Base-by-base conservation (phyloP, 2,888 invertebrate genomes). In the Ormyrus rosae region DNA sequence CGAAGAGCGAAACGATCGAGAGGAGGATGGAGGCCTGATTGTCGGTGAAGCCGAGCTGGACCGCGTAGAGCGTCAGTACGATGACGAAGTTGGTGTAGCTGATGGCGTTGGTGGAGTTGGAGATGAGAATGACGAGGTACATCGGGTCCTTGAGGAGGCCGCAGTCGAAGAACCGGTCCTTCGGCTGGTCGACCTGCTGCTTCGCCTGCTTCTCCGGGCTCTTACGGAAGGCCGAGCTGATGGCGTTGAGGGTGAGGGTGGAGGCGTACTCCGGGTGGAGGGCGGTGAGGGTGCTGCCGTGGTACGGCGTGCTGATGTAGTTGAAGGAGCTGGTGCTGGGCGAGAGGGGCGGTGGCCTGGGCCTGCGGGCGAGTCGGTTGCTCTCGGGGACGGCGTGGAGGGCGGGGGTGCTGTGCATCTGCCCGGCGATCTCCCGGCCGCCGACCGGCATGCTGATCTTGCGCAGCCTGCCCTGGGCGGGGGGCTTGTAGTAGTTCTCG, bases 11-110 rank as follows among this genome's bases (percentile, higher is more conserved):
- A 9, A 97, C 96, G 80, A 96, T 95, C 0, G 96, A 96, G 8
- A 97, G 89, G 46, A 97, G 89, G 84, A 95, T 93, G 6, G 96
- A 95, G 0, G 95, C 94, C 75, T 93, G 91, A 0, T 94, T 92
- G 85, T 95, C 95, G 87, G 95, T 94, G 86, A 95, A 96, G 0
- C 94, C 93, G 70, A 96, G 91, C 6, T 80, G 72, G 6, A 93
- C 90, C 0, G 96, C 96, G 87, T 96, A 96, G 0, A 95, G 93
- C 6, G 97, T 96, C 34, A 97, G 92, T 19, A 96, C 88, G 70
- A 97, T 96, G 1, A 96, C 94, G 84, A 97, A 96, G 87, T 97
- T 97, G 0, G 96, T 96, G 86, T 96, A 96, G 81, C 96, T 96
- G 70, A 97, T 96, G 0, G 96, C 97, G 83, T 95, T 96, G 0